These are phyloP conservation scores for Alentia gelatinosa DNA, from an alignment of 2,888 invertebrate species.

Conservation along the genomic window DNA sequence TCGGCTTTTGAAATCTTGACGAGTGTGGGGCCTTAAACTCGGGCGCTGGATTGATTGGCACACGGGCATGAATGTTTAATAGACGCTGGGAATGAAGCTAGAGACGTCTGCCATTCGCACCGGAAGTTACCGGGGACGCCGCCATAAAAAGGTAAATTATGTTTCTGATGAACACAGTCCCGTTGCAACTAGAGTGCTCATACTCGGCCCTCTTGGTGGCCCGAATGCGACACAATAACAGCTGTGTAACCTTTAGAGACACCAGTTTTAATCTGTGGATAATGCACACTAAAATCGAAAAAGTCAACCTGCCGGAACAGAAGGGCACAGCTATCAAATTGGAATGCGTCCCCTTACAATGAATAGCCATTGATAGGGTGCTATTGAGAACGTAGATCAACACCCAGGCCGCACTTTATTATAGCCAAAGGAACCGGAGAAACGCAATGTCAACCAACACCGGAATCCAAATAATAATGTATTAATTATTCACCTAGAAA, in stretches of 20 bases:
- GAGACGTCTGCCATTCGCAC: constrained; percentile 40
- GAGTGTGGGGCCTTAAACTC: constrained; percentile 12
- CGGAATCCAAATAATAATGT: not conserved
- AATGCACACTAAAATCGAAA: constrained; percentile 21
- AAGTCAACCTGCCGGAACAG: not conserved
- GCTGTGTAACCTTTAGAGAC: not conserved
- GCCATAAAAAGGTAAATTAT: constrained; percentile 50
- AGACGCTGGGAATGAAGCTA: constrained; percentile 32
- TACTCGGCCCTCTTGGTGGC: not conserved
- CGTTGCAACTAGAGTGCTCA: constrained; percentile 40
- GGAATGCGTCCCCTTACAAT: not conserved
- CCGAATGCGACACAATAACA: constrained; percentile 4
- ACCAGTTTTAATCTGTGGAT: constrained; percentile 5
- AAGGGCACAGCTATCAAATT: constrained; percentile 23
- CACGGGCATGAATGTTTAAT: constrained; percentile 43
- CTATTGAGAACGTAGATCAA: not conserved
- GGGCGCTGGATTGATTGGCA: constrained; percentile 44
- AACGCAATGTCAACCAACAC: not conserved
- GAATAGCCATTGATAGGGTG: not conserved
- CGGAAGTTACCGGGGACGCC: constrained; percentile 41
- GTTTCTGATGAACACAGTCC: constrained; percentile 28
- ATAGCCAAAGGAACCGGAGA: not conserved
- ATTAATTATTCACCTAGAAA: constrained; percentile 16
- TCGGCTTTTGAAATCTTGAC: constrained; percentile 34
- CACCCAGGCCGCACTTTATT: not conserved